These are phyloP conservation scores for Machimus rusticus DNA, from an alignment of 2,888 invertebrate genomes.

Conservation along the genomic window DNA sequence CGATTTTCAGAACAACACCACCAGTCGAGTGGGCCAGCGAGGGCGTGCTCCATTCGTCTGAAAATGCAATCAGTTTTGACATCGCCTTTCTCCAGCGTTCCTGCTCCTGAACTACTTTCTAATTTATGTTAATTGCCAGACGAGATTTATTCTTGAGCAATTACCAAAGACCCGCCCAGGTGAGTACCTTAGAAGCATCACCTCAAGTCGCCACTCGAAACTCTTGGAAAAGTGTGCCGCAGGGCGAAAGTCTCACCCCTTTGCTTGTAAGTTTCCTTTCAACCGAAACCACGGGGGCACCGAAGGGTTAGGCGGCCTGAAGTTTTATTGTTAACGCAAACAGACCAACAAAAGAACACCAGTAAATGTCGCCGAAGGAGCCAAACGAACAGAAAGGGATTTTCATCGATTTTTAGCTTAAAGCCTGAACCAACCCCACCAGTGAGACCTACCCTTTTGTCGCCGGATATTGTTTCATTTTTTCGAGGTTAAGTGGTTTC, in stretches of 20 bases:
- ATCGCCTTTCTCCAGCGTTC: background rate
- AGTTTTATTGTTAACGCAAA: background rate
- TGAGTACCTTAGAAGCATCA: background rate
- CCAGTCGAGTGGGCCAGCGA: background rate
- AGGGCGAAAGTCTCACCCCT: background rate
- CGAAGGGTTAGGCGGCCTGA: background rate
- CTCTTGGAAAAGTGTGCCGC: background rate
- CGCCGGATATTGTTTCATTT: conserved; percentile 36
- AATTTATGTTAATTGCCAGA: conserved; percentile 20
- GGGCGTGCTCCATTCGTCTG: background rate
- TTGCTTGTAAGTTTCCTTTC: background rate
- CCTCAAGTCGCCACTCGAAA: background rate
- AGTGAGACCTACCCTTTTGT: conserved; percentile 10
- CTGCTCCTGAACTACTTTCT: background rate
- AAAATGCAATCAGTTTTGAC: conserved; percentile 4
- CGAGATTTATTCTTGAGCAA: background rate
- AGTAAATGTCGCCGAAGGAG: background rate
- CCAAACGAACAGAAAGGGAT: background rate
- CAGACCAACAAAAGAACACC: background rate
- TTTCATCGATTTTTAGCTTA: conserved; percentile 8
- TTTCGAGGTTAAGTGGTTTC: conserved; percentile 33
- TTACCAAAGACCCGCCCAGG: background rate
- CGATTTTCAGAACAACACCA: background rate
- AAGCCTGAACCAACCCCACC: background rate
- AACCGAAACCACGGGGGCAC: background rate